Evolutionary conservation across 2,888 invertebrate species (phyloP).

Genomic region (Amblyjoppa proteus): DNA sequence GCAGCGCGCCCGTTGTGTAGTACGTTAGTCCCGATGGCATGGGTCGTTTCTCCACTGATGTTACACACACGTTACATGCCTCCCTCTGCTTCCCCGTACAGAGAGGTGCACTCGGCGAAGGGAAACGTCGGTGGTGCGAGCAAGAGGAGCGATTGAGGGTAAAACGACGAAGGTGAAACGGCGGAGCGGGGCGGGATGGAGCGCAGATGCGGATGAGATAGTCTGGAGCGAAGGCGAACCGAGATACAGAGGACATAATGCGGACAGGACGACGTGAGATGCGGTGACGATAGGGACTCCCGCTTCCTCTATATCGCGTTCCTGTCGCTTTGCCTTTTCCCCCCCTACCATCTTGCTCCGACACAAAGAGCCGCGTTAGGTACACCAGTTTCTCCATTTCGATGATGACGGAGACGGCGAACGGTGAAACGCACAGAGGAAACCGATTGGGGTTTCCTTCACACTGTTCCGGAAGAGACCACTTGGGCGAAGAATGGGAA

Average conservation of each 20-base stretch:
- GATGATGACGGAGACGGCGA: constrained; percentile 45
- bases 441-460: constrained; percentile 28
- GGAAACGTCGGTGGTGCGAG: constrained; percentile 11
- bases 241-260: constrained; percentile 72
- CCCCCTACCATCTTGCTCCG: constrained; percentile 6
- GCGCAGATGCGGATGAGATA: constrained; percentile 73
- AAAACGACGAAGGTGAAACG: constrained; percentile 13
- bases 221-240: constrained; percentile 68
- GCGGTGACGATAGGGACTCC: constrained; percentile 71
- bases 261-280: constrained; percentile 75
- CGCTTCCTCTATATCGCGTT: constrained; percentile 63
- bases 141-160: constrained; percentile 22
- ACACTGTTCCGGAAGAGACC: constrained; percentile 66
- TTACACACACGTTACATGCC: constrained; percentile 32
- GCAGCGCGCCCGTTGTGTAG: constrained; percentile 34
- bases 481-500: constrained; percentile 69
- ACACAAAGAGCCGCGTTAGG: constrained; percentile 2
- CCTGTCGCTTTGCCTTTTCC: constrained; percentile 60
- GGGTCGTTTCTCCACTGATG: constrained; percentile 37
- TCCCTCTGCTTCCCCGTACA: constrained; percentile 14
- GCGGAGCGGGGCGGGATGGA: constrained; percentile 23
- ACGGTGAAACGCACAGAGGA: constrained; percentile 50
- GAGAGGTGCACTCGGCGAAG: neutral
- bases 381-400: constrained; percentile 45
- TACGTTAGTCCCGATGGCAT: constrained; percentile 38